Evolutionary conservation across 2,113 vertebrate genomes (phyloP), one percentile per base, ranked within the genome.

Genomic region (Tympanuchus pallidicinctus): DNA sequence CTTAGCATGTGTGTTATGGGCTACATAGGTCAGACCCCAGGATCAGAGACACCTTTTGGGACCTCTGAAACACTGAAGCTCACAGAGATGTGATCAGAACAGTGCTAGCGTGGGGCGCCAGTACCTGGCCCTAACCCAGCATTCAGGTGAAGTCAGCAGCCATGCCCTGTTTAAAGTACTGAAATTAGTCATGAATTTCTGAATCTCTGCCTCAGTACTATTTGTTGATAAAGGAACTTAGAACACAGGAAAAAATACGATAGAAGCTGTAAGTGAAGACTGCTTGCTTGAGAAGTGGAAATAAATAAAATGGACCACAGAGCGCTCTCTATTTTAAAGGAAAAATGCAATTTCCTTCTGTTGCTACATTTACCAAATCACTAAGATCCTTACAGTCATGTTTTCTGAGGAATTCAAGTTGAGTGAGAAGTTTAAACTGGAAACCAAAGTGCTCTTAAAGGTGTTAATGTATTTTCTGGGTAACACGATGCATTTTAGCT

Each of bases 21-120:
- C 27, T 63, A 3, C 1, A 2, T 2, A 25, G 43, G 18, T 42
- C 32, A 64, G 45, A 28, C n/a, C 21, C n/a, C 2, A 17, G 60
- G 72, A 67, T 17, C 42, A 63, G 63, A 5, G 81, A 6, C 16
- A 30, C 3, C 5, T 30, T 78, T 32, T 2, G 11, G 48, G 70
- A 16, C 43, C 22, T 3, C 7, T 1, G 25, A 66, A 36, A n/a
- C 22, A 28, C 0, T 1, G 52, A 48, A 43, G n/a, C 30, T 72
- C 34, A 6, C 6, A 14, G 48, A 47, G 24, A 6, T 13, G 48
- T 7, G 48, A 30, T 18, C 17, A 3, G n/a, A 38, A 69, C 52
- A 13, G 4, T 1, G 8, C 4, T 27, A 4, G 61, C 2, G 1
- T 0, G 3, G 38, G 69, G 65, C 57, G 80, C 40, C 0, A 1